These are phyloP conservation scores for Enteromius unitaeniatus DNA, from an alignment of 2,797 vertebrate genomes.

Conservation along the genomic window DNA sequence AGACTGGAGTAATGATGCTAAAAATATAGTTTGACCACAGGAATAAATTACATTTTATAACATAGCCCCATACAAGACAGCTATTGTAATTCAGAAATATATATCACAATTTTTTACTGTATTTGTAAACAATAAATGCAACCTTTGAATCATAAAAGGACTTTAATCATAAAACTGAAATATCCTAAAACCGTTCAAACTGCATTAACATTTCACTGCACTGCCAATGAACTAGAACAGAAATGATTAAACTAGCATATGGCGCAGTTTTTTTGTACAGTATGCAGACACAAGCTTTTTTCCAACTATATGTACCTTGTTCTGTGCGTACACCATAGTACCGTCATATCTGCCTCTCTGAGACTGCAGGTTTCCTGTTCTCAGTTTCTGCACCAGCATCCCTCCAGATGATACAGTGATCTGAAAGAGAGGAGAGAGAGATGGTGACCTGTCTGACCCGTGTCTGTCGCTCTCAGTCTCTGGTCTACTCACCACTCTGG, in stretches of 20 bases:
- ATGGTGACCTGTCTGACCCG: background rate
- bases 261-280: background rate
- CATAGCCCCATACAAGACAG: background rate
- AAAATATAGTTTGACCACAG: background rate
- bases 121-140: background rate
- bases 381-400: constrained; percentile 83
- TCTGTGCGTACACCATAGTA: constrained; percentile 84
- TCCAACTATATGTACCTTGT: constrained; percentile 72
- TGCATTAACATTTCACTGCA: background rate
- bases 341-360: constrained; percentile 78
- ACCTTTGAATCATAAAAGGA: background rate
- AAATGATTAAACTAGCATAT: background rate
- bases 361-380: constrained; percentile 82
- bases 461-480: background rate
- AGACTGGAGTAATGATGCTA: background rate
- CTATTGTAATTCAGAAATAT: background rate
- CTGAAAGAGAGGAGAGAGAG: constrained; percentile 59
- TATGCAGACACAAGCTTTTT: background rate
- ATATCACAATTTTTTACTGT: background rate
- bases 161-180: background rate
- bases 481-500: constrained; percentile 79
- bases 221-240: background rate
- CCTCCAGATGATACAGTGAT: constrained; percentile 80
- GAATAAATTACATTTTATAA: background rate
- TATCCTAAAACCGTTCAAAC: too few species aligned